Evolutionary conservation across 2,888 invertebrate species (phyloP), one percentile per base, ranked within the genome.

Genomic region (Andrena chrysosceles): DNA sequence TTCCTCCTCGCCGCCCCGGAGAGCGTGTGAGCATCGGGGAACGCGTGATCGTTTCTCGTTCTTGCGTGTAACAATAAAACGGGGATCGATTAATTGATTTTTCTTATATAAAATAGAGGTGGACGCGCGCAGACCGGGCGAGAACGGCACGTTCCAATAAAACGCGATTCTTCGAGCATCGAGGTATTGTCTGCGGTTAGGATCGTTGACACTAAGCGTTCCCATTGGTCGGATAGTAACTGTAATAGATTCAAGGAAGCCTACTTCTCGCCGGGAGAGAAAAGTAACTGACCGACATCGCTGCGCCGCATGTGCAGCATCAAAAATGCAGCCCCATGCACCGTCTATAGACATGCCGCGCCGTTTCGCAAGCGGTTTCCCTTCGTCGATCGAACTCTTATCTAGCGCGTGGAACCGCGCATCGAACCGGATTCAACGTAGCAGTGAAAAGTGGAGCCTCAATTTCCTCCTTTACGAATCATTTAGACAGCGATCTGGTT

Each of bases 11-110:
- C 71, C 59, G 59, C 49, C 73, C 8, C 70, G 70, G 26, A 60
- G 42, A 62, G 49, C 72, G 63, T 60, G 42, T 7, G 54, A 67
- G 56, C 63, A 64, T 56, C 66, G n/a, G 29, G 48, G 54, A 49
- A 64, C 70, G 76, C 66, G 60, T 56, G 59, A 60, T 71, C 75
- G 79, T 83, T 70, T 49, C 79, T 70, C 83, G 42, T 64, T 63
- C 42, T 71, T 83, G 83, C 82, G 82, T 77, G 75, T 64, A 35
- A 71, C 74, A 59, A 73, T 71, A 76, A 59, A 56, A 70, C 85
- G 56, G 72, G 62, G 74, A 85, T 88, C 86, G 88, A 88, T 88
- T 88, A 88, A 88, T 88, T 77, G 88, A 86, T 88, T 86, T 86
- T 66, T 74, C 81, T 80, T 85, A 79, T 83, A 86, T 82, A 84